Evolutionary conservation across 2,797 vertebrate genomes (phyloP).

Genomic region (Cyprinodon diabolis): DNA sequence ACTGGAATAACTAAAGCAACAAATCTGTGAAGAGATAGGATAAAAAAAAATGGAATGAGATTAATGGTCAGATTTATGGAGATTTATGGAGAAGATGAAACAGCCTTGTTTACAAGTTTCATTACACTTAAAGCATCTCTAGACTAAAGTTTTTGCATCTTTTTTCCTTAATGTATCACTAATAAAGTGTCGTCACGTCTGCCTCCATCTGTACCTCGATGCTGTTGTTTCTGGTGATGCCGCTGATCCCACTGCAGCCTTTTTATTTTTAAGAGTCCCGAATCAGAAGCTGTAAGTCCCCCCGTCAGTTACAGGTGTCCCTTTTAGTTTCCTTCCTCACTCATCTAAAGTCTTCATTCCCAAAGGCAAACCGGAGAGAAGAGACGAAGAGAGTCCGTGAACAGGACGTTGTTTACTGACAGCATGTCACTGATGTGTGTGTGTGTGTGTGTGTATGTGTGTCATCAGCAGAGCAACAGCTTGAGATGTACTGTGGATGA

Average conservation of each 20-base stretch:
- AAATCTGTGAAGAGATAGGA: conserved; percentile 25
- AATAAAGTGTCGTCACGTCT: conserved; percentile 11
- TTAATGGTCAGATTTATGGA: conserved; percentile 9
- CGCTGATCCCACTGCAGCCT: conserved; percentile 31
- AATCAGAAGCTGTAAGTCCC: conserved; percentile 35
- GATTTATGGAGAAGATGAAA: conserved; percentile 44
- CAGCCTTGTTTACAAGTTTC: conserved; percentile 48
- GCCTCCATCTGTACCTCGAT: conserved; percentile 51
- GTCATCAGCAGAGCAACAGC: conserved; percentile 32
- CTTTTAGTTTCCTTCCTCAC: conserved; percentile 11
- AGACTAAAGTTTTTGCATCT: conserved; percentile 40
- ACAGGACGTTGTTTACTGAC: conserved; percentile 30
- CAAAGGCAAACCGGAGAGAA: conserved; percentile 15
- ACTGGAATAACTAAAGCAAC: conserved; percentile 24
- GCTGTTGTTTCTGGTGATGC: conserved; percentile 37
- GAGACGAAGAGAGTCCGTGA: conserved; percentile 12
- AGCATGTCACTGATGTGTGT: conserved; percentile 27
- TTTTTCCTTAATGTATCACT: conserved; percentile 7
- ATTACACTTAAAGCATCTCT: conserved; percentile 22
- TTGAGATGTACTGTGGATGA: conserved; percentile 22
- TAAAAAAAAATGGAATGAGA: conserved; percentile 11
- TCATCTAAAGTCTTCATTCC: conserved; percentile 16
- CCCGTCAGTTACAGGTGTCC: conserved; percentile 57
- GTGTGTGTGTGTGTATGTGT: conserved; percentile 19
- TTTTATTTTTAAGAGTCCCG: conserved; percentile 16